Evolutionary conservation across 2,113 vertebrate genomes (phyloP).

Genomic region (Australoheros scitulus): DNA sequence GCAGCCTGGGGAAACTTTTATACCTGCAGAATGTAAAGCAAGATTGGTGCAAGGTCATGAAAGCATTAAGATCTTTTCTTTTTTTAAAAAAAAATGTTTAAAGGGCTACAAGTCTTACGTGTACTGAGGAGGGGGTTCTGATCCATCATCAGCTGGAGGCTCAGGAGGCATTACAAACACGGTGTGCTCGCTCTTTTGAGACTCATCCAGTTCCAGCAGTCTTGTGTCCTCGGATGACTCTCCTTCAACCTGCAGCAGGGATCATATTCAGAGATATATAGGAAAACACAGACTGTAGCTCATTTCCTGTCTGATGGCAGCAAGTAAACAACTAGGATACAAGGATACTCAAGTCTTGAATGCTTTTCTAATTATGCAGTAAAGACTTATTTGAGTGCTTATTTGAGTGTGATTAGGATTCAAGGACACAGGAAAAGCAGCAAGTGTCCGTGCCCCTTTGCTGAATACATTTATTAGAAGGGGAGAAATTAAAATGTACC

Average conservation of each 20-base stretch:
- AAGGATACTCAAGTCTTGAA: background rate
- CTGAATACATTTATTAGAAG: background rate
- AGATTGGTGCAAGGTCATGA: too few relatives aligned
- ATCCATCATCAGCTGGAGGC: slow-evolving; percentile 78
- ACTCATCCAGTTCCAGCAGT: slow-evolving; percentile 95
- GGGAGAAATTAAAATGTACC: background rate
- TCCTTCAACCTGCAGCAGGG: slow-evolving; percentile 83
- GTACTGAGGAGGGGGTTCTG: slow-evolving; percentile 82
- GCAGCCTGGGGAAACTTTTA: slow-evolving; percentile 89
- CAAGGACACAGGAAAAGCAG: slow-evolving; percentile 27
- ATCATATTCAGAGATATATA: slow-evolving; percentile 5
- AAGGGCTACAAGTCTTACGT: slow-evolving; percentile 75
- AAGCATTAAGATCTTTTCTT: background rate
- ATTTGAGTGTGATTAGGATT: slow-evolving; percentile 23
- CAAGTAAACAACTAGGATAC: background rate
- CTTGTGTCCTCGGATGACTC: slow-evolving; percentile 88
- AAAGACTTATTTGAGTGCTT: background rate
- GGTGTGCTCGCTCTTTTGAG: slow-evolving; percentile 96
- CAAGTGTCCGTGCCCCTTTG: slow-evolving; percentile 2
- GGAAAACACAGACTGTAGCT: background rate
- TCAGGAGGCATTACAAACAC: slow-evolving; percentile 96
- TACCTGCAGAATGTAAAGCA: slow-evolving; percentile 81
- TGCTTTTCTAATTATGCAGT: background rate
- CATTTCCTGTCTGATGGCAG: slow-evolving; percentile 9
- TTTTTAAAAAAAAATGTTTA: background rate